These are phyloP conservation scores for Maniola jurtina DNA, from an alignment of 1,140 invertebrate species.

Conservation along the genomic window DNA sequence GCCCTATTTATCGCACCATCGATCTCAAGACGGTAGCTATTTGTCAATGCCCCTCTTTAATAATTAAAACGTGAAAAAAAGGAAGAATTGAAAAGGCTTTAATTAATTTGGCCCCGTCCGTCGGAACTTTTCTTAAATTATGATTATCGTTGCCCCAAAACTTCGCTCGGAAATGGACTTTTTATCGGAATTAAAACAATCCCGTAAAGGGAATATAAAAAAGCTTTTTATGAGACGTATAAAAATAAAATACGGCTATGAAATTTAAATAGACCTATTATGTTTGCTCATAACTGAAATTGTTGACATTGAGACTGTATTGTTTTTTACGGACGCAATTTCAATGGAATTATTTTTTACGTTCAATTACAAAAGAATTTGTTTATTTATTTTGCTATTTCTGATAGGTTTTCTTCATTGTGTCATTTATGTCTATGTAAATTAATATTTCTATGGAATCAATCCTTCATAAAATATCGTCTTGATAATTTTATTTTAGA, in stretches of 20 bases:
- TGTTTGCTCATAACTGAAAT: slow-evolving; percentile 13
- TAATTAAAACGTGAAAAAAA: slow-evolving; percentile 67
- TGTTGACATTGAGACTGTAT: slow-evolving; percentile 12
- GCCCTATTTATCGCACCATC: slow-evolving; percentile 55
- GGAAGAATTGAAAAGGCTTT: slow-evolving; percentile 63
- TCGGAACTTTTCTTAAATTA: slow-evolving; percentile 65
- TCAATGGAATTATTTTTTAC: slow-evolving; percentile 5
- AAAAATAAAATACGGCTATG: slow-evolving; percentile 15
- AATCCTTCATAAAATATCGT: too few relatives aligned
- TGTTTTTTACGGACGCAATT: slow-evolving; percentile 7
- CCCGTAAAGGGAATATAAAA: slow-evolving; percentile 17
- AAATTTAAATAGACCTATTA: slow-evolving; percentile 14
- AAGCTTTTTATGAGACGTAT: slow-evolving; percentile 1
- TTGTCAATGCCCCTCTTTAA: slow-evolving; percentile 73
- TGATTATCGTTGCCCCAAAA: slow-evolving; percentile 54
- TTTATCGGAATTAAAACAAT: slow-evolving; percentile 41
- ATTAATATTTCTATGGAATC: too few relatives aligned
- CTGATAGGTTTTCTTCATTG: neutral
- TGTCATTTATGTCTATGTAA: neutral
- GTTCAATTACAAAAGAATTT: neutral
- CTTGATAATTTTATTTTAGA: too few relatives aligned
- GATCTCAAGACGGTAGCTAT: slow-evolving; percentile 66
- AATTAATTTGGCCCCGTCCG: slow-evolving; percentile 60
- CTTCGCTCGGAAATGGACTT: slow-evolving; percentile 40
- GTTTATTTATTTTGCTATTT: slow-evolving; percentile 3